phyloP scores from a whole-genome alignment of 2,113 vertebrate species.

The Tenrec ecaudatus region DNA sequence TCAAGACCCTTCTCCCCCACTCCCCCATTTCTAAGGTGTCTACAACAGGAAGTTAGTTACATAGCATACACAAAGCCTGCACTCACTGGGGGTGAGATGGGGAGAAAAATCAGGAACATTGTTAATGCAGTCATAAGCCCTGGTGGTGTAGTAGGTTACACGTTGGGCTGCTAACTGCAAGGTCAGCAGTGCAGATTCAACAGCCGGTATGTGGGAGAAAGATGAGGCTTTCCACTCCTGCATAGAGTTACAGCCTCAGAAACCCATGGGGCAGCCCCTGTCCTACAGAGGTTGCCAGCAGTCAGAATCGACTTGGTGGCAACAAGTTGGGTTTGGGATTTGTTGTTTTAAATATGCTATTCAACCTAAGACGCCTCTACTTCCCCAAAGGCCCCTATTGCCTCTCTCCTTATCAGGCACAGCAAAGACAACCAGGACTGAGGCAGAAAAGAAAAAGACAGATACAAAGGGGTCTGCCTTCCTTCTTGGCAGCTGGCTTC shows the following conservation, averaged over 20 bases:
- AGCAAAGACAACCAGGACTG: neutral
- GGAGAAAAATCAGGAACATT: neutral
- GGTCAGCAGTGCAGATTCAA: too few relatives aligned
- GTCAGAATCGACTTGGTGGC: too few relatives aligned
- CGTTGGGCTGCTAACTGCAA: too few relatives aligned
- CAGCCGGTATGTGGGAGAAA: too few relatives aligned
- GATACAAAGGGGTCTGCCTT: neutral
- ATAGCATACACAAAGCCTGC: neutral
- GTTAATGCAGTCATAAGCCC: neutral
- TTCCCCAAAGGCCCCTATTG: neutral
- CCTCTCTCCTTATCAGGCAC: neutral
- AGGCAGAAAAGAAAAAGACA: neutral
- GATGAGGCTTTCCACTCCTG: too few relatives aligned
- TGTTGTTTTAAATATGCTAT: neutral
- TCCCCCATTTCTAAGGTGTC: neutral
- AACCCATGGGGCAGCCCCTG: too few relatives aligned
- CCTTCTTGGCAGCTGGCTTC: neutral
- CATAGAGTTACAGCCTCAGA: too few relatives aligned
- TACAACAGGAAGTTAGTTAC: neutral
- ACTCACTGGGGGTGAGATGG: neutral
- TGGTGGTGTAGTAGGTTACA: too few relatives aligned
- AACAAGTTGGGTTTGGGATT: too few relatives aligned
- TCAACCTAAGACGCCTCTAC: neutral
- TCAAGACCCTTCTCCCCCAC: neutral
- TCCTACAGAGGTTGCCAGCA: too few relatives aligned